phyloP scores from a whole-genome alignment of 2,797 vertebrate genomes.

The Champsocephalus gunnari region DNA sequence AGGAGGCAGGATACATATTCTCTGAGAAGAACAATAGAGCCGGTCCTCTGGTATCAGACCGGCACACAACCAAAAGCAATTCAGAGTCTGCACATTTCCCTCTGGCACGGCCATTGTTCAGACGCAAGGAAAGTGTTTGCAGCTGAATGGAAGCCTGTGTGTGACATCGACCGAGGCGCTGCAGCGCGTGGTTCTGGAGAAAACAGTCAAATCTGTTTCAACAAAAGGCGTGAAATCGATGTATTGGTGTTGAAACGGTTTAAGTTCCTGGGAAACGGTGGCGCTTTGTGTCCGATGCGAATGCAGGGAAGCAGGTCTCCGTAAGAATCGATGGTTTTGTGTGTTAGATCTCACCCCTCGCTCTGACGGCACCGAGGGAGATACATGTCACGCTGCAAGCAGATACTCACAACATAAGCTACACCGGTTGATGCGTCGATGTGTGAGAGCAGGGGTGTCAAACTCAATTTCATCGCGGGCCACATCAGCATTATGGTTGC shows the following conservation, averaged over 20 bases:
- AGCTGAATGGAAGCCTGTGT: conserved; percentile 33
- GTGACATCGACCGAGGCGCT: conserved; percentile 33
- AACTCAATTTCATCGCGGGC: too few relatives aligned
- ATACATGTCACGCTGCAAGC: conserved; percentile 53
- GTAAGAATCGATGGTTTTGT: conserved; percentile 58
- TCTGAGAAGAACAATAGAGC: conserved; percentile 33
- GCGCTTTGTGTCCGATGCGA: conserved; percentile 49
- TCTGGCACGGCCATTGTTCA: conserved; percentile 39
- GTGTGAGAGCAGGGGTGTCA: background rate
- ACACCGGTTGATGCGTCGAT: conserved; percentile 35
- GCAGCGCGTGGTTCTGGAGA: conserved; percentile 2
- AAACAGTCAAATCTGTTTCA: conserved; percentile 40
- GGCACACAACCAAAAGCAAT: conserved; percentile 19
- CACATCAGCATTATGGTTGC: too few relatives aligned
- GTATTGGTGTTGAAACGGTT: conserved; percentile 43
- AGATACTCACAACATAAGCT: conserved; percentile 40
- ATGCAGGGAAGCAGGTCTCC: conserved; percentile 37
- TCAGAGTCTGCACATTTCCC: conserved; percentile 8
- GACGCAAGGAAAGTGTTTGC: conserved; percentile 23
- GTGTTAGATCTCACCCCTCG: conserved; percentile 31
- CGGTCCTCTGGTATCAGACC: conserved; percentile 25
- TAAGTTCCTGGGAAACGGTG: conserved; percentile 18
- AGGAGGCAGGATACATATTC: conserved; percentile 7
- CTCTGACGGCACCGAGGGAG: conserved; percentile 19
- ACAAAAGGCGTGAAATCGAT: conserved; percentile 57